phyloP scores from a whole-genome alignment of 1,140 invertebrate genomes.

The Dendroctonus valens region DNA sequence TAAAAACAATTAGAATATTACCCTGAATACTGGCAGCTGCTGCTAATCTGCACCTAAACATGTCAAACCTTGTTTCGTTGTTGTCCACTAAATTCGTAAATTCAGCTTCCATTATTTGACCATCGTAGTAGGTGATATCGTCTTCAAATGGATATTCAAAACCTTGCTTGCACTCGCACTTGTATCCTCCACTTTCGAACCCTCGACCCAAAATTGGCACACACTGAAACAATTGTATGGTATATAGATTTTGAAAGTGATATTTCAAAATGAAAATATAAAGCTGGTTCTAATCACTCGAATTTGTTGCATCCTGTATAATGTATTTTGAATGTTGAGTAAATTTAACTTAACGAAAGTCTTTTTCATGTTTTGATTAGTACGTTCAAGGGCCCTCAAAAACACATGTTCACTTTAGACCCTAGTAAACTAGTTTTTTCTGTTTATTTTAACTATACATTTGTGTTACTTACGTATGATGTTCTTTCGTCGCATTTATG shows the following conservation, averaged over 20 bases:
- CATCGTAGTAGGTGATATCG: slow-evolving; percentile 92
- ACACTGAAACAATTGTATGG: slow-evolving; percentile 66
- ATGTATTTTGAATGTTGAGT: too few species aligned
- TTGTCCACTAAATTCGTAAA: slow-evolving; percentile 82
- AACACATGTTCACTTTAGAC: too few species aligned
- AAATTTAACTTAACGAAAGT: too few species aligned
- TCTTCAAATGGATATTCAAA: slow-evolving; percentile 98
- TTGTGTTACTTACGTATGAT: slow-evolving; percentile 77
- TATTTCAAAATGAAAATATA: too few species aligned
- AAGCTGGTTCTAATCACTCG: too few species aligned
- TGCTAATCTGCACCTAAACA: slow-evolving; percentile 89
- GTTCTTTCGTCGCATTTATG: slow-evolving; percentile 90
- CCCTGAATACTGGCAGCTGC: slow-evolving; percentile 57
- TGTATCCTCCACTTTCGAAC: slow-evolving; percentile 93
- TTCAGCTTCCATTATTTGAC: slow-evolving; percentile 93
- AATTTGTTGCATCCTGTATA: too few species aligned
- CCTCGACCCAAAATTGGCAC: slow-evolving; percentile 89
- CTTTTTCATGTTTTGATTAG: too few species aligned
- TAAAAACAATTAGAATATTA: slow-evolving; percentile 34
- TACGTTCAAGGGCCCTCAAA: too few species aligned
- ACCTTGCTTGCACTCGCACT: slow-evolving; percentile 96
- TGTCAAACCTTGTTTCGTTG: slow-evolving; percentile 77
- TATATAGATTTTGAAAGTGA: too few species aligned
- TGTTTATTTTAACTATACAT: background rate
- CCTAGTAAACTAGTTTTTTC: background rate